Base-by-base conservation (phyloP, 2,888 invertebrate genomes). In the Digitonthophagus gazella region DNA sequence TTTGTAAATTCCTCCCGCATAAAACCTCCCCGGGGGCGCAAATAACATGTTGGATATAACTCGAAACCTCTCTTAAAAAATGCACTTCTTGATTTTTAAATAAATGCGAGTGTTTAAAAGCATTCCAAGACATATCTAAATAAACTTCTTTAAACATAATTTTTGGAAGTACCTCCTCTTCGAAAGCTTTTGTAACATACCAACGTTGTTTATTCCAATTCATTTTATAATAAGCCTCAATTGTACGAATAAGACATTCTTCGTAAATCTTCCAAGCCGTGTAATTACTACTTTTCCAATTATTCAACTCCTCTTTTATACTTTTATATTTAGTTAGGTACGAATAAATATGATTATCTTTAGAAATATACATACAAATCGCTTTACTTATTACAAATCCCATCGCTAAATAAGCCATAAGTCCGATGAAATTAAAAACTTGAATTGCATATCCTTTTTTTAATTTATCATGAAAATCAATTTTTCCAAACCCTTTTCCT, bases 1-100 rank as follows among this genome's bases (percentile, higher is more conserved):
- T 74, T 0, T 67, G 63, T 0, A 68, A 64, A 11, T 71, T 70
- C 55, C 71, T 72, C 54, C 68, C 71, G 15, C 71, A 72, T 5
- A 77, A 70, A 3, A 73, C 64, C 58, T 77, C 73, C 1, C 77
- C 77, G 0, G 77, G 76, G 1, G 73, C 72, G 11, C 71, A 65
- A 65, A 73, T 72, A 54, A 66, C 71, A 63, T 73, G 72, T 6
- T 69, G 69, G 54, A 73, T 68, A 8, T 73, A 64, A 15, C 71
- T 67, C 4, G 75, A 61, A 2, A 74, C 15, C 22, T 68, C 71
- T 8, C 74, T 66, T n/a, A 75, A 56, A 28, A 76, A 71, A 28
- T 73, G 70, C 54, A 72, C 66, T 4, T 72, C 71, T 64, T 71
- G 65, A 16, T 69, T 16, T 6, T 74, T 67, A 67, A 77, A 77